Conservation (phyloP, 2,113 vertebrate species). For the Salvelinus sp. region DNA sequence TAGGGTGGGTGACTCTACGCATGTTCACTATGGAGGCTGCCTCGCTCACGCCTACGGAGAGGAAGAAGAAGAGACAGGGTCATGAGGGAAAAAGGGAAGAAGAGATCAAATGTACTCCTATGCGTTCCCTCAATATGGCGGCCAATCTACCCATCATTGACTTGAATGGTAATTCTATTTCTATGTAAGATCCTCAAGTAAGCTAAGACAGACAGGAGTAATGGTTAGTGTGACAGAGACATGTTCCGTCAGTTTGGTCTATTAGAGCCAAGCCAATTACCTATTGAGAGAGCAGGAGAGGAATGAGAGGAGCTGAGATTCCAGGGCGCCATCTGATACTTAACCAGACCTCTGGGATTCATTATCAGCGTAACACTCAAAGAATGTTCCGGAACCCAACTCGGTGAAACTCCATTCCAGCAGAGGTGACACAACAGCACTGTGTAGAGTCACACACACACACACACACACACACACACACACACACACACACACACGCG, state of each 20-base stretch:
- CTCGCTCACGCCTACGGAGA: slow-evolving; percentile 68
- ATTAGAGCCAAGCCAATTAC: neutral
- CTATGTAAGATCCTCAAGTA: neutral
- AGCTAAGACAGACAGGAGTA: too few species aligned
- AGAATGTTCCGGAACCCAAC: neutral
- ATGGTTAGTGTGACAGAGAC: too few species aligned
- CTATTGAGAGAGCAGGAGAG: neutral
- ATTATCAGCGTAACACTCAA: slow-evolving; percentile 34
- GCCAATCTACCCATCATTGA: too few species aligned
- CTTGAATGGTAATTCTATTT: neutral
- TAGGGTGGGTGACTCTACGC: slow-evolving; percentile 74
- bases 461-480: neutral
- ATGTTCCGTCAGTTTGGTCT: too few species aligned
- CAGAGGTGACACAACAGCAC: neutral
- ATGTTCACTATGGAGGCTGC: slow-evolving; percentile 79
- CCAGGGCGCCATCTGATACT: neutral
- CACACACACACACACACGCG: neutral
- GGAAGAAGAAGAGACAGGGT: neutral
- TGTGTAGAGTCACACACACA: neutral
- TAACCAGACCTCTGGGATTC: slow-evolving; percentile 40
- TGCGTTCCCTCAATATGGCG: too few species aligned
- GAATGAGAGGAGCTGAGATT: neutral
- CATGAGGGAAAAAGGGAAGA: neutral
- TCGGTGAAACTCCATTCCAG: too few species aligned
- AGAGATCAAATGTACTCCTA: neutral